Base-by-base conservation (phyloP, 2,888 invertebrate genomes). In the Yponomeuta evonymella region DNA sequence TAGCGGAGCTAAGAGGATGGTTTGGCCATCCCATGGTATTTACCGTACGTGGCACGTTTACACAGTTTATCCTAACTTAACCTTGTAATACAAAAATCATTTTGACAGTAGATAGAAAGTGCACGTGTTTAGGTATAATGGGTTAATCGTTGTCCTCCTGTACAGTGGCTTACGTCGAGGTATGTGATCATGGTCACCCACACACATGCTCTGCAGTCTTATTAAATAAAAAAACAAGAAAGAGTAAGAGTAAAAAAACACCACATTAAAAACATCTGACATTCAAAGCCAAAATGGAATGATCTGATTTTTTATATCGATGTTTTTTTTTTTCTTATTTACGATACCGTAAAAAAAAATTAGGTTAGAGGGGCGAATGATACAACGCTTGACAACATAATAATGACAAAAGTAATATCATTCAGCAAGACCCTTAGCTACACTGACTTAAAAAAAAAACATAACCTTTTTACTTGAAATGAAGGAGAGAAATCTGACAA, bases 391-490 rank as follows among this genome's bases (percentile, higher is more conserved):
- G 88, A 76, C 72, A 80, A 83, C 84, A 90, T 84, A 86, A 87
- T 84, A 87, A 76, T 83, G 82, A 58, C 12, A 15, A 58, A 58
- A 58, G 51, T 15, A 58, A 58, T 80, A 76, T 86, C 85, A 88
- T 85, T 85, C 84, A 85, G 76, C 69, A 48, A 36, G 43, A 74
- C 81, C 78, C 83, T 76, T 84, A 81, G 86, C 90, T 83, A 91
- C 91, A 91, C 86, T 82, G 90, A 90, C 83, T 80, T 78, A 90
- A 90, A 81, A 90, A 90, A 81, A 87, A 82, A 91, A 89, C 80
- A 90, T 79, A 43, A 43, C 43, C 5, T 43, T 8, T 43, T 43
- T 88, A 88, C 77, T 81, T 80, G 70, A 75, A 83, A 86, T 70
- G 73, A 71, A 72, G 72, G 71, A 70, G 74, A 75, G 73, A 70